Percentiles rank a stretch among this genome's conserved stretches.
Evolutionary conservation across 2,888 invertebrate species (phyloP).

Genomic region (Luperina testacea): DNA sequence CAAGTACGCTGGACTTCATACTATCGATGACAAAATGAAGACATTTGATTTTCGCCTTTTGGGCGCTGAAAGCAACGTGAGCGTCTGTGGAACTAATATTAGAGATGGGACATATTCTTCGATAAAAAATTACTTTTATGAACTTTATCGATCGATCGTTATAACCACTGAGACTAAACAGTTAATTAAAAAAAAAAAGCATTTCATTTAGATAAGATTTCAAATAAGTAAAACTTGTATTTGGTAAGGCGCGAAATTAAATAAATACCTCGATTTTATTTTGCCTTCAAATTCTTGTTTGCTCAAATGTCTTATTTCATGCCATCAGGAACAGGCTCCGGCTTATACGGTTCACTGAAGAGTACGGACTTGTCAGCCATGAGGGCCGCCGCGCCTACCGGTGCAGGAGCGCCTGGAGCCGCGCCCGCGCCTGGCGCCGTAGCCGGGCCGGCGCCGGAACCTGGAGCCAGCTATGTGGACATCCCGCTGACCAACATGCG

Average conservation of each 20-base stretch:
- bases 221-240: too few species aligned
- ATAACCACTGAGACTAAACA: background rate
- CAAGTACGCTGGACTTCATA: too few species aligned
- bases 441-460: conserved; percentile 73
- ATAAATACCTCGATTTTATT: background rate
- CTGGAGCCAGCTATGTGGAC: conserved; percentile 90
- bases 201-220: background rate
- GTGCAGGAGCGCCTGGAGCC: conserved; percentile 38
- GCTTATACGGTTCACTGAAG: conserved; percentile 95
- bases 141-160: too few species aligned
- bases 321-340: conserved; percentile 92
- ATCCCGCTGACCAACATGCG: conserved; percentile 96
- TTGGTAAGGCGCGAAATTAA: background rate
- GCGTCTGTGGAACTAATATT: too few species aligned
- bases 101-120: too few species aligned
- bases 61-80: too few species aligned
- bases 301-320: conserved; percentile 56
- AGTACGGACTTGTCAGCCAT: conserved; percentile 92
- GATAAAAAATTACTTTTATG: too few species aligned
- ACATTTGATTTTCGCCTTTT: too few species aligned
- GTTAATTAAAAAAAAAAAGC: too few species aligned
- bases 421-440: conserved; percentile 53
- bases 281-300: background rate
- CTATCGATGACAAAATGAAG: too few species aligned
- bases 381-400: conserved; percentile 43